Evolutionary conservation across 2,888 invertebrate genomes (phyloP).

Genomic region (Mellilla xanthometata): DNA sequence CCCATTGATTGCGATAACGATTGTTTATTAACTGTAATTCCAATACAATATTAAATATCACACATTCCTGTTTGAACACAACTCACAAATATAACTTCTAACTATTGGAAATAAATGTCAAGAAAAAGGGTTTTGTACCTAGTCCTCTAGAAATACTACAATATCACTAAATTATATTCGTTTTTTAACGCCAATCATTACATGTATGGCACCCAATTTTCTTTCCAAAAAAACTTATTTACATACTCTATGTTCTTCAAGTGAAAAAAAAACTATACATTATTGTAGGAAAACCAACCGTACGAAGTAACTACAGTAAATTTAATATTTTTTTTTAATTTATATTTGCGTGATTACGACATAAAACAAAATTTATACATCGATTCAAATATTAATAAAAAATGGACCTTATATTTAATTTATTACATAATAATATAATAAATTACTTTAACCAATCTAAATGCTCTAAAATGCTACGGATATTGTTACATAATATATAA

Average conservation of each 20-base stretch:
- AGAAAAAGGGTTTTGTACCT: conserved; percentile 7
- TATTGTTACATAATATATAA: too few relatives aligned
- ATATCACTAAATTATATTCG: conserved; percentile 1
- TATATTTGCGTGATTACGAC: too few relatives aligned
- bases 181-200: conserved; percentile 2
- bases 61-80: conserved; percentile 28
- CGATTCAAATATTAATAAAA: too few relatives aligned
- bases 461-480: conserved; percentile 76
- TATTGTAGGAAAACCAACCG: too few relatives aligned
- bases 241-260: conserved; percentile 17
- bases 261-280: too few relatives aligned
- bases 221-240: conserved; percentile 14
- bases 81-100: conserved; percentile 15
- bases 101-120: conserved; percentile 17
- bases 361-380: too few relatives aligned
- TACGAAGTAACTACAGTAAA: too few relatives aligned
- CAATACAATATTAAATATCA: conserved; percentile 31
- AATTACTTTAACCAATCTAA: conserved; percentile 46
- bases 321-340: too few relatives aligned
- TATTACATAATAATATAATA: too few relatives aligned
- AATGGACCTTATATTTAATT: too few relatives aligned
- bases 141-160: conserved; percentile 1
- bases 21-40: conserved; percentile 36
- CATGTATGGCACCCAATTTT: conserved; percentile 30
- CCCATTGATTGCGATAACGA: conserved; percentile 15